Conservation (phyloP, 1,140 invertebrate species). For the Bombus cullumanus region DNA sequence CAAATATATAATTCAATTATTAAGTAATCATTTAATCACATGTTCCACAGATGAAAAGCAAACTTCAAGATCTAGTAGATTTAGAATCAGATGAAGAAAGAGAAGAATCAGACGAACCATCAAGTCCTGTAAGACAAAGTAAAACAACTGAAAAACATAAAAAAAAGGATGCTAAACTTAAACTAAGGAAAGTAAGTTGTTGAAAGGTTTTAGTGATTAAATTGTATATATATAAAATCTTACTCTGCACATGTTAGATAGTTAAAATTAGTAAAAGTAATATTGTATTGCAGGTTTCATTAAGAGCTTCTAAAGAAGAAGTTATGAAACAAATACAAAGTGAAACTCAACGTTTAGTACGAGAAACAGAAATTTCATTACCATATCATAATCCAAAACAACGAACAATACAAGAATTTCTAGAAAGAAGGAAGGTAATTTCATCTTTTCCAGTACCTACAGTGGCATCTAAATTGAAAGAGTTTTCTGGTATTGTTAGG, state of each 20-base stretch:
- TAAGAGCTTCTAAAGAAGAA: constrained; percentile 74
- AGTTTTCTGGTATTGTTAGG: constrained; percentile 76
- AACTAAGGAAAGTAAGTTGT: constrained; percentile 31
- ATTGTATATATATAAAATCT: neutral
- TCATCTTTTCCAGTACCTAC: constrained; percentile 71
- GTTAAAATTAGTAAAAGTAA: neutral
- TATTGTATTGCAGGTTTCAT: constrained; percentile 61
- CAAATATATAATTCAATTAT: neutral
- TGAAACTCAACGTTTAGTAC: constrained; percentile 86
- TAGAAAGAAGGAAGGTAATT: constrained; percentile 79
- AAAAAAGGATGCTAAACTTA: constrained; percentile 1
- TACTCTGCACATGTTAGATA: neutral
- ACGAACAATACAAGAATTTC: constrained; percentile 88
- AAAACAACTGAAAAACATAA: constrained; percentile 42
- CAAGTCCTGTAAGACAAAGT: neutral
- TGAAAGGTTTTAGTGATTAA: neutral
- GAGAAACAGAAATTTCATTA: constrained; percentile 87
- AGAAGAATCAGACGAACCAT: constrained; percentile 47
- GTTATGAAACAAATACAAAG: constrained; percentile 83
- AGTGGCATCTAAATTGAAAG: constrained; percentile 76
- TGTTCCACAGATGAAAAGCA: constrained; percentile 20
- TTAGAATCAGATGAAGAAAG: constrained; percentile 50
- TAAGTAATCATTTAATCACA: constrained; percentile 7
- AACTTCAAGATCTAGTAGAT: constrained; percentile 42
- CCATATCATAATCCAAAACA: constrained; percentile 92